Base-by-base conservation (phyloP, 1,140 invertebrate species). In the Brachystomella parvula region DNA sequence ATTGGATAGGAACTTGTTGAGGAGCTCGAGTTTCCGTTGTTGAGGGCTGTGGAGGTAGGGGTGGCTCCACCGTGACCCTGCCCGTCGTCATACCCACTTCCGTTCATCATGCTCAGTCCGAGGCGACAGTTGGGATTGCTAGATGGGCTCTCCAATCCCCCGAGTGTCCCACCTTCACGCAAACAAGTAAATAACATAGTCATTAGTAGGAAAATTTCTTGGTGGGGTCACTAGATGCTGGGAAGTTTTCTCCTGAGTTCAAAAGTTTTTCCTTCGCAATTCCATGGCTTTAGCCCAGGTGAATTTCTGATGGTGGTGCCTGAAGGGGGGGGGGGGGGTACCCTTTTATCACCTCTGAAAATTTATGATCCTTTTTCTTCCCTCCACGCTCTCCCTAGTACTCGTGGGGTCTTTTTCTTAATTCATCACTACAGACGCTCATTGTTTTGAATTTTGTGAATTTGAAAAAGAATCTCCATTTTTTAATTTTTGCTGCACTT, bases 21-120 rank as follows among this genome's bases (percentile, higher is more conserved):
- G 6, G 58, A 60, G 30, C 30, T 32, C 9, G 58, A 30, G 32
- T 60, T 60, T 3, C 29, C 58, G 9, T 81, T 33, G 68, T 53
- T 30, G 69, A 65, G 9, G 47, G 39, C 6, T 6, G 47, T 59
- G 15, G 66, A 67, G 26, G 68, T 61, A 30, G 66, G 57, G 39
- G 69, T 61, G 59, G 63, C 64, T 24, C 66, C 61, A 64, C 83
- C 73, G 81, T 78, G 57, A 83, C 82, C 74, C 85, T 85, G 75
- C 85, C 85, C 78, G 83, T 84, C 79, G 47, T 88, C 86, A 82
- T 89, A 87, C 59, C 84, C 77, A 75, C 81, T 80, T 65, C 85
- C 86, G 85, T 88, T 89, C 87, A 89, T 89, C 87, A 89, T 89
- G 66, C 63, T 72, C 47, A 67, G 67, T 39, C 63, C 24, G 6